These are phyloP conservation scores for Xanthorhoe spadicearia DNA, from an alignment of 2,888 invertebrate genomes.

Conservation along the genomic window DNA sequence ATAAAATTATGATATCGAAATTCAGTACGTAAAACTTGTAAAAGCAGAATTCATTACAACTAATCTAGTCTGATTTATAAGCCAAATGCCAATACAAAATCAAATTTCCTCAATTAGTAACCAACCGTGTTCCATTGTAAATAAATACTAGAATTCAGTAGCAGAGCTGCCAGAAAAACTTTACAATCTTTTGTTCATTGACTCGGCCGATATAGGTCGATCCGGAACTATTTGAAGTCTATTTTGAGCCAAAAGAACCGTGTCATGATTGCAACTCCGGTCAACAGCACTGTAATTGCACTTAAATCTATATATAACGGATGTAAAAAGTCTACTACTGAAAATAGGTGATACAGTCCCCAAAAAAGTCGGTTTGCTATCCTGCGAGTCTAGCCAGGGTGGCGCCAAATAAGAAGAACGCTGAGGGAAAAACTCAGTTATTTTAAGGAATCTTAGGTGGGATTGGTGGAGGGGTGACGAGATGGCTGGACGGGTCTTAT, in stretches of 20 bases:
- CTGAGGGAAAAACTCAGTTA: too few species aligned
- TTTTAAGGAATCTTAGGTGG: too few species aligned
- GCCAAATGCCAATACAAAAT: not conserved
- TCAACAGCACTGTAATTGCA: slow-evolving; percentile 29
- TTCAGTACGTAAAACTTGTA: not conserved
- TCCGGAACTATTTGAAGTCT: slow-evolving; percentile 63
- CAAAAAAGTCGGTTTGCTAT: too few species aligned
- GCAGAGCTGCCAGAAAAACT: slow-evolving; percentile 37
- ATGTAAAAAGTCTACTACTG: too few species aligned
- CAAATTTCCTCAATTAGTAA: not conserved
- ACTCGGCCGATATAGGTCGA: slow-evolving; percentile 70
- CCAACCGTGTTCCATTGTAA: not conserved
- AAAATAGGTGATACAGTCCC: too few species aligned
- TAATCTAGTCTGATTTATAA: slow-evolving; percentile 16
- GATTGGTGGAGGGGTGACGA: too few species aligned
- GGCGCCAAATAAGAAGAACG: too few species aligned
- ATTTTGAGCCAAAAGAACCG: slow-evolving; percentile 54
- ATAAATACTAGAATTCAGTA: slow-evolving; percentile 22
- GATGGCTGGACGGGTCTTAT: too few species aligned
- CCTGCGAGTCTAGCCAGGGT: too few species aligned
- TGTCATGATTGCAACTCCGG: slow-evolving; percentile 38
- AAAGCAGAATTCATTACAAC: slow-evolving; percentile 7
- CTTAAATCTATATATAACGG: not conserved
- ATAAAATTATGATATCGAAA: not conserved
- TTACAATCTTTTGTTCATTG: slow-evolving; percentile 66